Evolutionary conservation across 37 sponge, comb jelly and placozoan species (phyloP).

Genomic region (Cladorhizidae sp.): DNA sequence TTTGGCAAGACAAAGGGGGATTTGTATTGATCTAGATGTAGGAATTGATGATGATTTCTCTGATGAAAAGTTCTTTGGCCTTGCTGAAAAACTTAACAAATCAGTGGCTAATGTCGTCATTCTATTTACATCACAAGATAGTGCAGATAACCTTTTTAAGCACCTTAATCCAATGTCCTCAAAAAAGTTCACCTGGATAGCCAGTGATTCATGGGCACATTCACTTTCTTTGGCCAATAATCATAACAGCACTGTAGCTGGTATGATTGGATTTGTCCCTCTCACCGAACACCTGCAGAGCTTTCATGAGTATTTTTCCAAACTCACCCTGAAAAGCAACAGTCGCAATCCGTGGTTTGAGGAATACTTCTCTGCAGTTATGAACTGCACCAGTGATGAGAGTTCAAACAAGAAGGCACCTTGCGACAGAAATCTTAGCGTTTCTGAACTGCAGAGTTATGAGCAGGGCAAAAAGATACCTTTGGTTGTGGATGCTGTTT

Average conservation of each 20-base stretch:
- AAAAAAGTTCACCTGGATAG: constrained; percentile 76
- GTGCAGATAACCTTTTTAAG: constrained; percentile 22
- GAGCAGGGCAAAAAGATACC: constrained; percentile 67
- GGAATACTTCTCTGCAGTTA: constrained; percentile 54
- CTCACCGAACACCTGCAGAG: constrained; percentile 21
- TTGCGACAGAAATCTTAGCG: neutral
- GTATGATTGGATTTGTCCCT: constrained; percentile 68
- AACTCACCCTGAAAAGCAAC: constrained; percentile 60
- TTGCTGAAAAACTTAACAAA: constrained; percentile 17
- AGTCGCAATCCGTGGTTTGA: constrained; percentile 75
- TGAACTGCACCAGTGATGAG: constrained; percentile 39
- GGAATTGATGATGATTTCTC: constrained; percentile 25
- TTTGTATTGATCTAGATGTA: constrained; percentile 55
- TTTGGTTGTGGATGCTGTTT: constrained; percentile 83
- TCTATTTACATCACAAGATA: constrained; percentile 42
- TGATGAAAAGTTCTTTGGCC: neutral
- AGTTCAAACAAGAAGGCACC: neutral
- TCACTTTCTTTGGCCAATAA: constrained; percentile 30
- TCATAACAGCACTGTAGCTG: constrained; percentile 44
- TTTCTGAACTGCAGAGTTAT: constrained; percentile 42
- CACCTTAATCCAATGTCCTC: neutral
- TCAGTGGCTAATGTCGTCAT: constrained; percentile 62
- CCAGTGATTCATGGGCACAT: constrained; percentile 85
- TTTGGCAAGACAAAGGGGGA: constrained; percentile 25
- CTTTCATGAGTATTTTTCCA: constrained; percentile 73